Percentiles rank a stretch among this genome's conserved stretches.
phyloP scores from a whole-genome alignment of 2,888 invertebrate genomes.

The Pheosia tremula region DNA sequence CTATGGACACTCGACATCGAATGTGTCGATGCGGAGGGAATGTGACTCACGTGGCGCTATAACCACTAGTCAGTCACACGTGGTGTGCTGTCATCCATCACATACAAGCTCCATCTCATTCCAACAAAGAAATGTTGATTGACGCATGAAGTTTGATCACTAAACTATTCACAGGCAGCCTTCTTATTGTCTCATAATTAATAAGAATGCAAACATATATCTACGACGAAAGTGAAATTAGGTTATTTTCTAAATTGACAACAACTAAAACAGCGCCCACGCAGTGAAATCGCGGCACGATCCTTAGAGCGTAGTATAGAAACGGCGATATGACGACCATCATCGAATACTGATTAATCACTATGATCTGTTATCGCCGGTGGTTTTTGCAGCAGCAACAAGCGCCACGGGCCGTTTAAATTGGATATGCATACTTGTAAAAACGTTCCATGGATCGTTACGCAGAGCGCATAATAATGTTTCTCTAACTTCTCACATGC shows the following conservation, averaged over 20 bases:
- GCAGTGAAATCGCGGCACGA: constrained; percentile 23
- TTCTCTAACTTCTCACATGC: no score
- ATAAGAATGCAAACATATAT: background rate
- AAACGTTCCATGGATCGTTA: background rate
- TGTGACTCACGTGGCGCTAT: background rate
- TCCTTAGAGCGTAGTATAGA: constrained; percentile 15
- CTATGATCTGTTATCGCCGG: background rate
- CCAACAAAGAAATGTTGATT: no score
- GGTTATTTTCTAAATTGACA: constrained; percentile 13
- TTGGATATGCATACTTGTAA: no score
- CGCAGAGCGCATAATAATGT: no score
- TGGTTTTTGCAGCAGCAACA: background rate
- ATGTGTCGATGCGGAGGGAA: background rate
- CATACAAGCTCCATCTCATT: background rate
- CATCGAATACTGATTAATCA: background rate
- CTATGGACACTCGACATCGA: background rate
- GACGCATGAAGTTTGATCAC: no score
- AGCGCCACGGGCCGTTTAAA: no score
- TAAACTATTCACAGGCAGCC: background rate
- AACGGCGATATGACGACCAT: background rate
- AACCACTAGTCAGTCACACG: background rate
- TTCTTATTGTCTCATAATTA: background rate
- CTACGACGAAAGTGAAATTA: constrained; percentile 12
- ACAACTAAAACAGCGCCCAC: background rate
- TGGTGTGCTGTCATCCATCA: background rate